Percentiles rank a stretch among this genome's conserved stretches.
These are phyloP conservation scores for Lutjanus campechanus DNA, from an alignment of 2,797 vertebrate species.

Conservation along the genomic window DNA sequence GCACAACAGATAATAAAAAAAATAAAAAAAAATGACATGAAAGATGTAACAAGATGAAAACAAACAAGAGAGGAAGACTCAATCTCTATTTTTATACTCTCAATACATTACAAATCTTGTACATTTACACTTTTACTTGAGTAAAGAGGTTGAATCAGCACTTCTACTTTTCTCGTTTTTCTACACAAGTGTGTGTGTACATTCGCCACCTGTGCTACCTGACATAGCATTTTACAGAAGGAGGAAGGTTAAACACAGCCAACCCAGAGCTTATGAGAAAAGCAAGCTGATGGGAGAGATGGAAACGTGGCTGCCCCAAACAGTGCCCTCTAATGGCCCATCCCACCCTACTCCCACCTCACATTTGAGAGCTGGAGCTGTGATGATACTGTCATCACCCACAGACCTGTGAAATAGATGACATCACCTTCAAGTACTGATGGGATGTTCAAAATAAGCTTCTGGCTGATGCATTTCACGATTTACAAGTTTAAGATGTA, in stretches of 20 bases:
- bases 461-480: neutral
- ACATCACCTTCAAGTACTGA: slow-evolving; percentile 40
- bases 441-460: neutral
- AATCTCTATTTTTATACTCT: no score
- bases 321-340: slow-evolving; percentile 62
- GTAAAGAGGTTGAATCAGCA: no score
- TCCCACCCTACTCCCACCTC: slow-evolving; percentile 20
- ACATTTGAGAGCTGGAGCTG: neutral
- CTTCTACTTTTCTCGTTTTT: no score
- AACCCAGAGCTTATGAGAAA: neutral
- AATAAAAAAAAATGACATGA: no score
- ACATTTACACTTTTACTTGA: no score
- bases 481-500: neutral
- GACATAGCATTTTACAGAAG: neutral
- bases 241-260: neutral
- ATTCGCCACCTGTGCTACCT: no score
- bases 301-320: slow-evolving; percentile 54
- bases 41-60: no score
- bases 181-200: no score
- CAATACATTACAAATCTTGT: no score
- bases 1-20: no score
- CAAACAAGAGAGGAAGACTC: no score
- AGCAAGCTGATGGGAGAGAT: slow-evolving; percentile 19
- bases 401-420: slow-evolving; percentile 36
- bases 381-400: slow-evolving; percentile 43